Evolutionary conservation across 2,113 vertebrate genomes (phyloP), one percentile per base, ranked within the genome.

Genomic region (Podarcis raffonei): DNA sequence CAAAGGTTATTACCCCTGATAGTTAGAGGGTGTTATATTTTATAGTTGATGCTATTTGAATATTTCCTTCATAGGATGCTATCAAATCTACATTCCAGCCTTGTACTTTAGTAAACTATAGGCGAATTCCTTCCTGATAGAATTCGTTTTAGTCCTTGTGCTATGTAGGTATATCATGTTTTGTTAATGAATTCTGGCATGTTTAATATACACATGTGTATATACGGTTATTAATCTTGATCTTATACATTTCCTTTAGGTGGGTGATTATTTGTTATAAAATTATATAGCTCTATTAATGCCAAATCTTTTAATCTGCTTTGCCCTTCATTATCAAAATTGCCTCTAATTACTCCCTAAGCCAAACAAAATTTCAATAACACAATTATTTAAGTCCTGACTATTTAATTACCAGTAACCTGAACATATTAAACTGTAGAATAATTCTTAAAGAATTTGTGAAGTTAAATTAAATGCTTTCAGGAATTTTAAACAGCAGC

Each of bases 1-100:
- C 92, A 95, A 97, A 96, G 96, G 88, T 96, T 97, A 97, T 97
- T 97, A 97, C 96, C 96, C 94, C 93, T 94, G 96, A 90, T 96
- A 96, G 93, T 95, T 97, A 94, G 93, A 90, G 80, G 72, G 93
- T 95, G 88, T 91, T 6, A 37, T 89, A 94, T 95, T 95, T 96
- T 97, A 94, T 95, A 90, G 94, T 87, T 96, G 91, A 94, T 94
- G 95, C 94, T 97, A 95, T 96, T 96, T 96, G 96, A 97, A 95
- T 96, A 96, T 96, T 97, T 95, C 89, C 91, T 97, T 87, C 92
- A 83, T 92, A 95, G 94, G 93, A 91, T 94, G 88, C 94, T 96
- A 96, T 93, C 96, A 96, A 95, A 96, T 95, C 86, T 94, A 71
- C 90, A 83, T 91, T 94, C 92, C 91, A 95, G 84, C 86, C 4